Evolutionary conservation across 2,888 invertebrate species (phyloP), one percentile per base, ranked within the genome.

Genomic region (Iselma pallidipennis): DNA sequence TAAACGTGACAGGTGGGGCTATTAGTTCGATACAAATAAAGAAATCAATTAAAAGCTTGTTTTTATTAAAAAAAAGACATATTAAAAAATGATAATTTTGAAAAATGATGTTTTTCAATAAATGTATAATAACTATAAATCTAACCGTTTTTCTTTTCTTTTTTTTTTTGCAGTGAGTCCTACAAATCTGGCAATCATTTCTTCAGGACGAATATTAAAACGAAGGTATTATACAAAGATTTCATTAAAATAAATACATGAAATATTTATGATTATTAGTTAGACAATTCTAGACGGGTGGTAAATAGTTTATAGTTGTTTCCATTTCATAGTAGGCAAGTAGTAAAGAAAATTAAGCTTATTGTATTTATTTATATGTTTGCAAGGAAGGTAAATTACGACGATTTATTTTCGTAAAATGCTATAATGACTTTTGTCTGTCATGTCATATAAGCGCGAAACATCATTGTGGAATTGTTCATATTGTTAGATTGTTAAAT

Each of bases 321-420:
- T 50, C 28, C 26, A 50, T 50, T 50, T 50, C 50, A 50, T 19
- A 7, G 50, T 50, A 50, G 23, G 2, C 16, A n/a, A 28, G 10
- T 29, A 26, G n/a, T 50, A 50, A 26, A 50, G 50, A 50, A 50
- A 50, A 50, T 50, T n/a, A 50, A 50, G 23, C 37, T 37, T 37
- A 37, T 37, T 50, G 50, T 50, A 50, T 50, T 50, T 26, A n/a
- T n/a, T n/a, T n/a, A n/a, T 50, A 12, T 25, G 50, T 50, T 25
- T 28, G 50, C 10, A 29, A 49, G 26, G 50, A 50, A 6, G 37
- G 3, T 50, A 50, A 50, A 50, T 50, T n/a, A 50, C 50, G 3
- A 29, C 50, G 14, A 50, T 50, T 50, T 50, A 50, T 50, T 37
- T 37, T 23, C 14, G 49, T 26, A 19, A 50, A 50, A 50, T 50